Evolutionary conservation across 1,140 invertebrate genomes (phyloP).

Genomic region (Amphibalanus amphitrite): DNA sequence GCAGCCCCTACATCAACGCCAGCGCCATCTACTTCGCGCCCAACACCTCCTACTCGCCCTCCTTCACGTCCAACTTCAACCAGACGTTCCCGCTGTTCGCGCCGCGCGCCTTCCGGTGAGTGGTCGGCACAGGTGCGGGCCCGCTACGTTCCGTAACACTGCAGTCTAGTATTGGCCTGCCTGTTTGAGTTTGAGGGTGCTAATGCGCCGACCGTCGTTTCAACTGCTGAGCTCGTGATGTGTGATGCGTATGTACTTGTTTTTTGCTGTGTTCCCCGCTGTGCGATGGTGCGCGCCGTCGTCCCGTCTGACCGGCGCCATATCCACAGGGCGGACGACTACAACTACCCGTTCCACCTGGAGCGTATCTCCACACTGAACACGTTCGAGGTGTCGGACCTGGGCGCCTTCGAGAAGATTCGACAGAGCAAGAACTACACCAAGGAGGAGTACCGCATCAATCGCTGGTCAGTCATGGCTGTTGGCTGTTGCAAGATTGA

Average conservation of each 20-base stretch:
- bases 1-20: conserved; percentile 81
- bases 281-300: not conserved
- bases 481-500: no score
- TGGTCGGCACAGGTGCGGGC: not conserved
- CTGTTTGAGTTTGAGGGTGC: no score
- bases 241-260: not conserved
- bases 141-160: no score
- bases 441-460: conserved; percentile 70
- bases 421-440: conserved; percentile 73
- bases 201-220: not conserved
- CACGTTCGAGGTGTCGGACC: conserved; percentile 34
- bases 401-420: conserved; percentile 31
- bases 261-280: not conserved
- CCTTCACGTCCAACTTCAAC: conserved; percentile 90
- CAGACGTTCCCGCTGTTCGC: conserved; percentile 90
- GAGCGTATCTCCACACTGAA: conserved; percentile 81
- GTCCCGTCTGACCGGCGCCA: not conserved
- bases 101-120: conserved; percentile 59
- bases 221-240: not conserved
- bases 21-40: conserved; percentile 87
- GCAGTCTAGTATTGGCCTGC: no score
- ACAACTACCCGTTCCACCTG: conserved; percentile 82
- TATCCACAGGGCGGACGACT: conserved; percentile 56
- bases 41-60: conserved; percentile 84
- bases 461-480: conserved; percentile 50